phyloP scores from a whole-genome alignment of 2,888 invertebrate genomes.

The Plebejus melissa region DNA sequence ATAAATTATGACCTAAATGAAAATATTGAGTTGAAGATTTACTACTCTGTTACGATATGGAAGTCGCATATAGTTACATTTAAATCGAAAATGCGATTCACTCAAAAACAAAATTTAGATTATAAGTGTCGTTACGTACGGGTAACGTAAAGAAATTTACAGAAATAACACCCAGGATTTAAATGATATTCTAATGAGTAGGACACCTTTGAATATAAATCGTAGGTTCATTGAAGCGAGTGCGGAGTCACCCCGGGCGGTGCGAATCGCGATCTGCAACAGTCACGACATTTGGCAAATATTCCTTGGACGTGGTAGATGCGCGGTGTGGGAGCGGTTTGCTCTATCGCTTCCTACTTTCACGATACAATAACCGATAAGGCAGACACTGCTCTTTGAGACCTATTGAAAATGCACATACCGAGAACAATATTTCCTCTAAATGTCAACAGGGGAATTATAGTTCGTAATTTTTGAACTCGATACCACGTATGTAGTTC shows the following conservation, averaged over 20 bases:
- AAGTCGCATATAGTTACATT: too few relatives aligned
- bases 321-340: slow-evolving; percentile 69
- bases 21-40: neutral
- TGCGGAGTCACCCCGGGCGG: slow-evolving; percentile 69
- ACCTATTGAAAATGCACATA: slow-evolving; percentile 40
- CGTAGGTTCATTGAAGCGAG: slow-evolving; percentile 69
- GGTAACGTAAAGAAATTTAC: neutral
- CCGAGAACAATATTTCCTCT: slow-evolving; percentile 39
- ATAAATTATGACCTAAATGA: neutral
- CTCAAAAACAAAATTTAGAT: too few relatives aligned
- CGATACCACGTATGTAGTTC: slow-evolving; percentile 10
- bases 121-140: neutral
- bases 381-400: slow-evolving; percentile 52
- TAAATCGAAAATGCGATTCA: too few relatives aligned
- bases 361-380: slow-evolving; percentile 65
- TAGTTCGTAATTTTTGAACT: slow-evolving; percentile 30
- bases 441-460: slow-evolving; percentile 39
- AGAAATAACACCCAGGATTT: slow-evolving; percentile 10
- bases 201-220: slow-evolving; percentile 71
- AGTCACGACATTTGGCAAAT: slow-evolving; percentile 78
- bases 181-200: slow-evolving; percentile 35
- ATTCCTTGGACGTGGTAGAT: slow-evolving; percentile 64
- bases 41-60: neutral
- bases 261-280: slow-evolving; percentile 74
- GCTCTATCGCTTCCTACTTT: slow-evolving; percentile 73